A percentile compares a stretch with the other conserved stretches of the same genome.
Evolutionary conservation across 2,797 vertebrate species (phyloP).

Genomic region (Pipistrellus kuhlii): DNA sequence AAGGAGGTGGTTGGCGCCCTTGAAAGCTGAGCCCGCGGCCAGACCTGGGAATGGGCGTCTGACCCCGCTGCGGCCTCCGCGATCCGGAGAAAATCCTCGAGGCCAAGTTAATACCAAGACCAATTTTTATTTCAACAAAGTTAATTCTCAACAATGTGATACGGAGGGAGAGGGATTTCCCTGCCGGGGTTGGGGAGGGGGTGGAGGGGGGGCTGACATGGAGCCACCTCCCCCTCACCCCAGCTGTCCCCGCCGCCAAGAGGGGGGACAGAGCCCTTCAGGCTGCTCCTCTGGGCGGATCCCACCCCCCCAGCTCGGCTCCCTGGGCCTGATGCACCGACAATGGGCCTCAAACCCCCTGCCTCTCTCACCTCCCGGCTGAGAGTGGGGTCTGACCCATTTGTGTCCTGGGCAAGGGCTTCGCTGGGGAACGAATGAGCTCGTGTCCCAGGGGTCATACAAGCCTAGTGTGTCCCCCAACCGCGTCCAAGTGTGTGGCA

Average conservation of each 20-base stretch:
- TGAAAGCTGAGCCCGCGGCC: slow-evolving; percentile 64
- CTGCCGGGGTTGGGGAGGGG: slow-evolving; percentile 70
- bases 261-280: background rate
- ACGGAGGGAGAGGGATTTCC: slow-evolving; percentile 86
- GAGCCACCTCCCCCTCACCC: background rate
- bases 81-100: slow-evolving; percentile 81
- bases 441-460: background rate
- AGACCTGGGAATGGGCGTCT: slow-evolving; percentile 74
- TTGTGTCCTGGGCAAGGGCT: background rate
- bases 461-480: background rate
- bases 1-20: slow-evolving; percentile 58
- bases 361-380: background rate
- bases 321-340: slow-evolving; percentile 38
- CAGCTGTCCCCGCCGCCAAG: slow-evolving; percentile 64
- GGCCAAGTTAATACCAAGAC: slow-evolving; percentile 88
- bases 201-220: slow-evolving; percentile 1
- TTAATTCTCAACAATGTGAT: slow-evolving; percentile 86
- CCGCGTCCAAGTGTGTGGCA: background rate
- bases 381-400: background rate
- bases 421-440: background rate
- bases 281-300: slow-evolving; percentile 64
- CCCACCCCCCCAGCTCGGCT: slow-evolving; percentile 79
- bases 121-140: slow-evolving; percentile 88
- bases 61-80: slow-evolving; percentile 65
- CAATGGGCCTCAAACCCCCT: background rate